Evolutionary conservation across 2,888 invertebrate genomes (phyloP).

Genomic region (Ophion costatus): DNA sequence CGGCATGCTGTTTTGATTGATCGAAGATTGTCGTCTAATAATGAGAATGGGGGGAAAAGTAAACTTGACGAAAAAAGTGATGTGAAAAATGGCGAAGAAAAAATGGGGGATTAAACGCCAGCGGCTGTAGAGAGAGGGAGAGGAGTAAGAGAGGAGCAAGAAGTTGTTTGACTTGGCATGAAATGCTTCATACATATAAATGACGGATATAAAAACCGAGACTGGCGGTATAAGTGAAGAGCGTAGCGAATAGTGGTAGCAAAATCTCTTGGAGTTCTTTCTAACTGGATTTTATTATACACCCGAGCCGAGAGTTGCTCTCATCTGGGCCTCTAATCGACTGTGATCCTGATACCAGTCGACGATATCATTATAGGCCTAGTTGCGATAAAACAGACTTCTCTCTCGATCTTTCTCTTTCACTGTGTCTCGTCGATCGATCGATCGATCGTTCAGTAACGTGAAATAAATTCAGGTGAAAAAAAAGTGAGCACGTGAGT

Average conservation of each 20-base stretch:
- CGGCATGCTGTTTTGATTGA: too few relatives aligned
- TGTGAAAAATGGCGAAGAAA: slow-evolving; percentile 1
- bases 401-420: not conserved
- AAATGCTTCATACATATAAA: slow-evolving; percentile 40
- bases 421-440: slow-evolving; percentile 29
- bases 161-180: slow-evolving; percentile 14
- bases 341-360: slow-evolving; percentile 45
- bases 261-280: slow-evolving; percentile 50
- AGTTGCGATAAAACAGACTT: slow-evolving; percentile 29
- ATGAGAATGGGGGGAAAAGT: too few relatives aligned
- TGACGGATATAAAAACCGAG: slow-evolving; percentile 21
- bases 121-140: not conserved
- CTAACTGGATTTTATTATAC: slow-evolving; percentile 50
- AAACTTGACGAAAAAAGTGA: too few relatives aligned
- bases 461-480: slow-evolving; percentile 48
- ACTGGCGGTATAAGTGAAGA: slow-evolving; percentile 47
- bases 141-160: slow-evolving; percentile 3
- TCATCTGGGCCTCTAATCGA: slow-evolving; percentile 52
- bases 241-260: slow-evolving; percentile 51
- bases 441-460: slow-evolving; percentile 45
- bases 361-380: slow-evolving; percentile 51
- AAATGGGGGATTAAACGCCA: too few relatives aligned
- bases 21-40: too few relatives aligned
- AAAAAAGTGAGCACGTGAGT: slow-evolving; percentile 41
- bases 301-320: slow-evolving; percentile 36